A percentile compares a stretch with the other conserved stretches of the same genome.
Conservation (phyloP, 2,888 invertebrate genomes). For the Myopa testacea region DNA sequence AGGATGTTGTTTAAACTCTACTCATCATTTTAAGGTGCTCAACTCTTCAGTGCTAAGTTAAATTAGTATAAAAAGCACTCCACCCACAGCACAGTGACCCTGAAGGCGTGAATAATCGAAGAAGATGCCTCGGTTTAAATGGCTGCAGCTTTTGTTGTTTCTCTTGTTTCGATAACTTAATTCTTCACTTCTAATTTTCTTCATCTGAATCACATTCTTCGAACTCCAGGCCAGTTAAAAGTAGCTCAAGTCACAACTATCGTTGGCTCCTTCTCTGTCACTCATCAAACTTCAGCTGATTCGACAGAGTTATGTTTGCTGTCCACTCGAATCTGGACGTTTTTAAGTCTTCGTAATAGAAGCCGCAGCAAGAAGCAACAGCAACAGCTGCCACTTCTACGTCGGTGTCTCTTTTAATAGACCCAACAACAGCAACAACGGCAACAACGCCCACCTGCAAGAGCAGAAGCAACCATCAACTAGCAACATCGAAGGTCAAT, state of each 20-base stretch:
- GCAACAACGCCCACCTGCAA: slow-evolving; percentile 26
- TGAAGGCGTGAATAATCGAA: not conserved
- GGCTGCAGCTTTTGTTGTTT: slow-evolving; percentile 12
- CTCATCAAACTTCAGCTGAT: not conserved
- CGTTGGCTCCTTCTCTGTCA: not conserved
- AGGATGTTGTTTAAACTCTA: not conserved
- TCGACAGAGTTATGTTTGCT: slow-evolving; percentile 25
- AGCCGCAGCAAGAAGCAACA: too few relatives aligned
- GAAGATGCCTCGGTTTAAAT: slow-evolving; percentile 19
- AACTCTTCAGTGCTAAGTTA: not conserved
- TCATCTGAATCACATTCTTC: not conserved
- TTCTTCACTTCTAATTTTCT: slow-evolving; percentile 22
- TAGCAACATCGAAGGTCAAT: slow-evolving; percentile 24
- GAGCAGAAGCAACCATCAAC: not conserved
- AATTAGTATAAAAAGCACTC: not conserved
- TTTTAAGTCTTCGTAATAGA: not conserved
- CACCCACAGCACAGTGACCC: not conserved
- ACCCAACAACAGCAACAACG: too few relatives aligned
- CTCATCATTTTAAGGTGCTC: too few relatives aligned
- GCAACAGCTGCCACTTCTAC: not conserved
- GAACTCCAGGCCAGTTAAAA: not conserved
- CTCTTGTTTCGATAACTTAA: not conserved
- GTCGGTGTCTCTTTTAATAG: slow-evolving; percentile 19
- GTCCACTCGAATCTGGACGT: slow-evolving; percentile 28
- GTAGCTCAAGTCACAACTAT: not conserved